Evolutionary conservation across 2,113 vertebrate genomes (phyloP), one percentile per base, ranked within the genome.

Genomic region (Elgaria multicarinata): DNA sequence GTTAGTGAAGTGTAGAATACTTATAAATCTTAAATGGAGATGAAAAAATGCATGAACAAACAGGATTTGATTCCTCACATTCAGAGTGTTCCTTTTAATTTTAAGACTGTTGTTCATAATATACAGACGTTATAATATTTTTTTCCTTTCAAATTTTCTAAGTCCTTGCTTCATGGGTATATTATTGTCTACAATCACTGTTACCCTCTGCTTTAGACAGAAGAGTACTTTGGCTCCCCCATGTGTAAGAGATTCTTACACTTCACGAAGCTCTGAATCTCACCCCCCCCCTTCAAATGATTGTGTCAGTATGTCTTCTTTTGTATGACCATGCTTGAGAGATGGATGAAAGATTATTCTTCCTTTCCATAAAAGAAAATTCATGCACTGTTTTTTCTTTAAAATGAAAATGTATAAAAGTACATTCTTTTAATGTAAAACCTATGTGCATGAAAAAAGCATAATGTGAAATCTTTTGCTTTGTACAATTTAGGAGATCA

Each of bases 161-260:
- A 2, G 69, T 0, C 50, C 71, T 83, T 4, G 18, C 53, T 8
- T 80, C 9, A 79, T 71, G 75, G 6, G 1, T 24, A 58, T 33
- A 0, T 4, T 0, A 7, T 75, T 81, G 80, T 84, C 85, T n/a
- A 0, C 13, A 0, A 31, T 67, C 62, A 20, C 39, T 13, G 62
- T 24, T 46, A 22, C 62, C 2, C 3, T 0, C 16, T 3, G 0
- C 44, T 26, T 87, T 79, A 9, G 87, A 78, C 85, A 62, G 46
- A 87, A 93, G 93, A 93, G 92, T 83, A 90, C 94, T 93, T 94
- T 86, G 95, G 95, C 94, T 96, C 94, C 94, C 94, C 93, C 95
- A 18, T 84, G 94, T 62, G 95, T 94, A 87, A 86, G 87, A 92
- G 80, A 84, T 67, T 87, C 58, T 2, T 50, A 7, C 10, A 16